These are phyloP conservation scores for Chloropsis hardwickii DNA, from an alignment of 2,113 vertebrate genomes.

Conservation along the genomic window DNA sequence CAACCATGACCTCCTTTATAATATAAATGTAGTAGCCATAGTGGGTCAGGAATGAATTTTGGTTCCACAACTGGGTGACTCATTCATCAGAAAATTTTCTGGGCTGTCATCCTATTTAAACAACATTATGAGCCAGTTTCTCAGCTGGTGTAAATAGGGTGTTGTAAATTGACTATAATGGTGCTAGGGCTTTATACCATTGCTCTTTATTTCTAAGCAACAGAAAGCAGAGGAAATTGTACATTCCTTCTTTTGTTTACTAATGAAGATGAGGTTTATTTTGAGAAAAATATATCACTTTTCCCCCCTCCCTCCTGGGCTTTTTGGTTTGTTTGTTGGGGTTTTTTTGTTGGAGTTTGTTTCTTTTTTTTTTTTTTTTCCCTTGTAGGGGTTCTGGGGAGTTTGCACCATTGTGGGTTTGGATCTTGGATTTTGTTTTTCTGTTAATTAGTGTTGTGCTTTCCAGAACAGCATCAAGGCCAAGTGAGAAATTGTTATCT, in stretches of 20 bases:
- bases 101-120: neutral
- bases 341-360: rapidly evolving
- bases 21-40: conserved; percentile 22
- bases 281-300: neutral
- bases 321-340: neutral
- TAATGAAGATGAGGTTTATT: neutral
- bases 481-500: neutral
- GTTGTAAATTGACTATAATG: neutral
- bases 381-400: neutral
- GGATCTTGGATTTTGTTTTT: neutral
- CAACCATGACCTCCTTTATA: conserved; percentile 10
- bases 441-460: neutral
- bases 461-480: neutral
- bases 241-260: neutral
- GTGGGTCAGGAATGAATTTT: conserved; percentile 25
- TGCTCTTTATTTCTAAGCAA: conserved; percentile 16
- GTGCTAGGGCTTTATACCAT: neutral
- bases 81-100: conserved; percentile 44
- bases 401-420: neutral
- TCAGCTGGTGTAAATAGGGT: conserved; percentile 3
- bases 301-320: neutral
- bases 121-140: neutral
- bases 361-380: neutral
- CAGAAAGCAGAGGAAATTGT: neutral
- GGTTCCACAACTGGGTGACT: neutral